Evolutionary conservation across 2,797 vertebrate genomes (phyloP).

Genomic region (Erethizon dorsatum): DNA sequence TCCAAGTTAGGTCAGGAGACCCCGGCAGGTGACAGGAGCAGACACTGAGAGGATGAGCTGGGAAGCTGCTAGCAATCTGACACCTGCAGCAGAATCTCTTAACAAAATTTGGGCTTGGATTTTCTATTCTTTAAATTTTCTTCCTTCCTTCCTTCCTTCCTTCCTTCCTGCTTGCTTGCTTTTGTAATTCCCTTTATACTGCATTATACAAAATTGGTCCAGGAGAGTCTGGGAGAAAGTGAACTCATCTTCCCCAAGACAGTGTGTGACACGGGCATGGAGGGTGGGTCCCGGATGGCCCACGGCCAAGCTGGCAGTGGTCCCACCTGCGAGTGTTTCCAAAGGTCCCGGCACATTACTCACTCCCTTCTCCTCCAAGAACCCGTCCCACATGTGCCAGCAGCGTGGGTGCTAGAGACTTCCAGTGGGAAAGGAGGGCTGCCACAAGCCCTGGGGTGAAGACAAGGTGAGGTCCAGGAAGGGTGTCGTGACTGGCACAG

Average conservation of each 20-base stretch:
- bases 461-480: background rate
- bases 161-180: too few relatives aligned
- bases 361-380: background rate
- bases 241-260: rapidly evolving
- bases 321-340: background rate
- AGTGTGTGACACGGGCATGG: background rate
- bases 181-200: background rate
- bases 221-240: background rate
- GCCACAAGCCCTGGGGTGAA: too few relatives aligned
- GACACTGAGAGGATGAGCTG: background rate
- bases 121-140: background rate
- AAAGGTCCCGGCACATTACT: background rate
- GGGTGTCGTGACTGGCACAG: background rate
- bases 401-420: background rate
- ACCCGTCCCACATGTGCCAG: rapidly evolving
- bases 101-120: background rate
- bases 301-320: background rate
- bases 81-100: background rate
- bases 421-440: background rate
- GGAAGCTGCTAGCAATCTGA: background rate
- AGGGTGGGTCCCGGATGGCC: too few relatives aligned
- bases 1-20: background rate
- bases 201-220: background rate
- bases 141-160: background rate
- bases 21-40: background rate